phyloP scores from a whole-genome alignment of 2,888 invertebrate species.

The Ectemnius continuus region DNA sequence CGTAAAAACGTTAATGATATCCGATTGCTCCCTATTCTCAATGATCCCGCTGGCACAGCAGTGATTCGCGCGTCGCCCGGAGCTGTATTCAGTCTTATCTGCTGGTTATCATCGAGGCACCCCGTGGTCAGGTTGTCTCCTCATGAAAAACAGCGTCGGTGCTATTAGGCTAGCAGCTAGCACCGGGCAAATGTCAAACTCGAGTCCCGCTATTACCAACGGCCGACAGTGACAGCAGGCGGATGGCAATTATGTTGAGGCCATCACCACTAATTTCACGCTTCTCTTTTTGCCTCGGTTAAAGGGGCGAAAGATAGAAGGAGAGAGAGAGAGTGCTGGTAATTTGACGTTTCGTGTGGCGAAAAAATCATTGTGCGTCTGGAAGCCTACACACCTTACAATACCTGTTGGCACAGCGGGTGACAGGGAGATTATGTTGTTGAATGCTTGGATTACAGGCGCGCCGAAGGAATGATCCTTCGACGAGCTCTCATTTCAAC shows the following conservation, averaged over 20 bases:
- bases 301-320: neutral
- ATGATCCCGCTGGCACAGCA: constrained; percentile 65
- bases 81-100: constrained; percentile 48
- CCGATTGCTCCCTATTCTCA: constrained; percentile 75
- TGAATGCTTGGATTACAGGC: neutral
- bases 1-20: constrained; percentile 76
- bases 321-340: no score
- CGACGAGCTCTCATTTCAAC: neutral
- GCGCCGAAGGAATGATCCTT: neutral
- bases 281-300: neutral
- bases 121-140: constrained; percentile 24
- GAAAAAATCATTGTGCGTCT: no score
- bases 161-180: constrained; percentile 35
- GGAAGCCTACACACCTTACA: no score
- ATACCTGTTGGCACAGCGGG: constrained; percentile 1
- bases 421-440: constrained; percentile 6
- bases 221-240: constrained; percentile 35
- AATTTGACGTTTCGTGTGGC: no score
- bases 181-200: constrained; percentile 42
- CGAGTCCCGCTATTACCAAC: constrained; percentile 17
- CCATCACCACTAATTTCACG: constrained; percentile 26
- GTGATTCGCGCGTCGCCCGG: constrained; percentile 49
- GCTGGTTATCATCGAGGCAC: constrained; percentile 48
- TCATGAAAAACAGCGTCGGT: constrained; percentile 46
- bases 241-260: constrained; percentile 18